Percentiles rank a stretch among this genome's conserved stretches.
Evolutionary conservation across 2,113 vertebrate genomes (phyloP).

Genomic region (Varanus salvator): DNA sequence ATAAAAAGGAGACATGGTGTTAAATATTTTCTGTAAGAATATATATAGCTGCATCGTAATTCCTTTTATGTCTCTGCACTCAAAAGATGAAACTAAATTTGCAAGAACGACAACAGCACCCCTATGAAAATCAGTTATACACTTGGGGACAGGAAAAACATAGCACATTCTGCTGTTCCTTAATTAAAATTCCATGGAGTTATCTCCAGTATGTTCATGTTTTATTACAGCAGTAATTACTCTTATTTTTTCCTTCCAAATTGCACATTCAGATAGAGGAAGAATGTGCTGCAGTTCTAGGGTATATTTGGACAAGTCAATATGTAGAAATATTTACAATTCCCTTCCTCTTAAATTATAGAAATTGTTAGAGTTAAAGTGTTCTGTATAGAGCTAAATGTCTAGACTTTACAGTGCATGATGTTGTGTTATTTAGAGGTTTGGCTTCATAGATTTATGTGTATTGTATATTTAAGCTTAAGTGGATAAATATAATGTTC

Average conservation of each 20-base stretch:
- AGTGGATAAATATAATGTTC: conserved; percentile 13
- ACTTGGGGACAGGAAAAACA: conserved; percentile 54
- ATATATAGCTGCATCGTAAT: conserved; percentile 49
- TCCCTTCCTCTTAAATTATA: conserved; percentile 6
- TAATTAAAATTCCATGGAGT: conserved; percentile 68
- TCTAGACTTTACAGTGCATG: not conserved
- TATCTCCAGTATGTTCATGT: conserved; percentile 42
- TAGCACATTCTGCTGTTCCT: conserved; percentile 46
- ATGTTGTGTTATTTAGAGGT: conserved; percentile 11
- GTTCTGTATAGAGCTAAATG: conserved; percentile 27
- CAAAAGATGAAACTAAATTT: conserved; percentile 63
- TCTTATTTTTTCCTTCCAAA: conserved; percentile 66
- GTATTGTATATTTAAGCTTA: conserved; percentile 27
- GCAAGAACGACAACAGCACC: conserved; percentile 48
- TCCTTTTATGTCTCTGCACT: conserved; percentile 64
- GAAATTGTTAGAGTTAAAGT: conserved; percentile 21
- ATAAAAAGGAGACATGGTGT: conserved; percentile 48
- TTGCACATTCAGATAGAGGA: conserved; percentile 54
- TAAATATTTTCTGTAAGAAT: conserved; percentile 46
- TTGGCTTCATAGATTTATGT: not conserved
- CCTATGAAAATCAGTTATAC: conserved; percentile 59
- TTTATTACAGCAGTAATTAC: conserved; percentile 66
- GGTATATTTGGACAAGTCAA: conserved; percentile 49
- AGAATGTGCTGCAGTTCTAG: conserved; percentile 29
- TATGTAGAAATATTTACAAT: conserved; percentile 39